Evolutionary conservation across 2,888 invertebrate species (phyloP), one percentile per base, ranked within the genome.

Genomic region (Cynaeus angustus): DNA sequence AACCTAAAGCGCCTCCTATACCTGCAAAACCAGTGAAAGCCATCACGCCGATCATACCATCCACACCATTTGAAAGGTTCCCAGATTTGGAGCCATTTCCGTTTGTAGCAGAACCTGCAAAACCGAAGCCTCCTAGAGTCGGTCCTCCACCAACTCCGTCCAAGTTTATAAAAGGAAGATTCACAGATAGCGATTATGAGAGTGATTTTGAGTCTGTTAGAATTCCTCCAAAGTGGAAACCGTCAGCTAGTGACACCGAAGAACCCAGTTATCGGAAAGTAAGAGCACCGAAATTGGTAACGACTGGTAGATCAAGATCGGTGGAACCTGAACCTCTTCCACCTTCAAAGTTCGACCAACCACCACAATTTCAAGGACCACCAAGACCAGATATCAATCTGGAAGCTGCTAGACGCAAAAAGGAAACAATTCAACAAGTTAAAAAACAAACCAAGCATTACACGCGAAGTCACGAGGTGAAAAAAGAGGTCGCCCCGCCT

Each of bases 141-240:
- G 87, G 88, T 3, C 87, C 89, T 16, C 88, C 89, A 1, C 87
- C 89, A 0, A 85, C 88, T 16, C 90, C 90, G 0, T 86, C 86
- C 0, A 90, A 89, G 75, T 87, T 90, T 74, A 81, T 87, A 1
- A 89, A 88, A 78, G 87, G 87, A 7, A 87, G 86, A 72, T 86
- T 89, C 73, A 86, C 87, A 30, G 91, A 90, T 77, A 91, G 91
- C 72, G 91, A 91, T 76, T 91, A 91, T 76, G 91, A 91, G 80
- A 91, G 91, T 68, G 91, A 92, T 81, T 85, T 89, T 68, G 89
- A 89, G 74, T 82, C 85, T 9, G 73, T 81, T 1, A 81, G 78
- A 74, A 85, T 86, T 58, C 82, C 81, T 2, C 81, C 86, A 0
- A 90, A 89, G 77, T 90, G 89, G 88, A 88, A 89, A 72, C 89